phyloP scores from a whole-genome alignment of 2,797 vertebrate genomes.

The Oceanodroma leucorhoa region DNA sequence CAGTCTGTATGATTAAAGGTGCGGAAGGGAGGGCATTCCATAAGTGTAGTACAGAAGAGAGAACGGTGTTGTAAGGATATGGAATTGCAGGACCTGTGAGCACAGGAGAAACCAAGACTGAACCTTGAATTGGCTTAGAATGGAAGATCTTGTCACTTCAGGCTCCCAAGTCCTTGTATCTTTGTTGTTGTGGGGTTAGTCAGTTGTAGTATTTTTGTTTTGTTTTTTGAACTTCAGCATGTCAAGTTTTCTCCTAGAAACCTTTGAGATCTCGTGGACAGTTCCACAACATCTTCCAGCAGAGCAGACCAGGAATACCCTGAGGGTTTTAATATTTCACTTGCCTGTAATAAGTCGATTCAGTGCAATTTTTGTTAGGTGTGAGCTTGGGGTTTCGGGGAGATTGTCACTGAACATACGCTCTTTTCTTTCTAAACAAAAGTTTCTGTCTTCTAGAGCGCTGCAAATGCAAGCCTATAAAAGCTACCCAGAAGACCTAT shows the following conservation, averaged over 20 bases:
- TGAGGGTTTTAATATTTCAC: neutral
- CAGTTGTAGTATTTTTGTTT: neutral
- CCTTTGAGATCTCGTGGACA: neutral
- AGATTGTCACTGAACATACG: neutral
- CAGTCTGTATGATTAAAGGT: neutral
- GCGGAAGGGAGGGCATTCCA: neutral
- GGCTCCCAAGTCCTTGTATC: neutral
- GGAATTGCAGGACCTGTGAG: neutral
- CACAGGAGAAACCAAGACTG: neutral
- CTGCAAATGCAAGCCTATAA: conserved; percentile 89
- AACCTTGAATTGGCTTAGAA: neutral
- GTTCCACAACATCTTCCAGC: neutral
- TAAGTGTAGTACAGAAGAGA: neutral
- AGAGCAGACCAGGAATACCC: neutral
- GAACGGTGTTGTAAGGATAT: neutral
- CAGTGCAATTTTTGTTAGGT: neutral
- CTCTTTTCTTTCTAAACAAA: neutral
- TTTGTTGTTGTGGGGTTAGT: neutral
- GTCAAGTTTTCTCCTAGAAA: neutral
- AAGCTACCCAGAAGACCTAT: conserved; percentile 86
- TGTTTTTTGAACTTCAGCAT: neutral
- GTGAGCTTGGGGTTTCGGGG: neutral
- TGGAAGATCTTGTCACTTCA: neutral
- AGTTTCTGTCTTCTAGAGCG: conserved; percentile 78
- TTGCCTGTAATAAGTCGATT: neutral